Evolutionary conservation across 2,797 vertebrate species (phyloP).

Genomic region (Galago senegalensis): DNA sequence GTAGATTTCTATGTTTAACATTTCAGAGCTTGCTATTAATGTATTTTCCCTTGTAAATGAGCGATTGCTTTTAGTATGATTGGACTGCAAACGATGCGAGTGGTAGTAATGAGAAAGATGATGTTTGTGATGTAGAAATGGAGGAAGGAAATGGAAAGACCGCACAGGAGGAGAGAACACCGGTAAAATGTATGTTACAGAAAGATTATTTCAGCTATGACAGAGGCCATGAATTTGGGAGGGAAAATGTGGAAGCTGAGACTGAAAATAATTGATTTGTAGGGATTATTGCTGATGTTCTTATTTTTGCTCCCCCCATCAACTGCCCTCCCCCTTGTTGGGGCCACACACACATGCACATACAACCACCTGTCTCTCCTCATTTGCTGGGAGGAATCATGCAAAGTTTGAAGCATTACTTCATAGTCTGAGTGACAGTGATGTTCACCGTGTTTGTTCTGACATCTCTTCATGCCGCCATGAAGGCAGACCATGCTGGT

Average conservation of each 20-base stretch:
- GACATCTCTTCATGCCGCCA: background rate
- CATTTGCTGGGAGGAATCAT: background rate
- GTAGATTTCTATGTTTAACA: background rate
- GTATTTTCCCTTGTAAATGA: background rate
- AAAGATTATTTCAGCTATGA: background rate
- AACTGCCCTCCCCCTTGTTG: too few relatives aligned
- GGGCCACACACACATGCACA: background rate
- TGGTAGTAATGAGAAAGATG: background rate
- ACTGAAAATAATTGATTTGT: background rate
- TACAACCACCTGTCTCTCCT: background rate
- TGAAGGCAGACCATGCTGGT: background rate
- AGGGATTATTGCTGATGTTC: background rate
- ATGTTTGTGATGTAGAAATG: background rate
- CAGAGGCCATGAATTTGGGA: background rate
- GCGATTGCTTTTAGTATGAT: background rate
- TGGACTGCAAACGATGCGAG: background rate
- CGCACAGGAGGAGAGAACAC: background rate
- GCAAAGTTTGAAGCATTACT: background rate
- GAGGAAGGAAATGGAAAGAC: background rate
- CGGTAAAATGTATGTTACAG: background rate
- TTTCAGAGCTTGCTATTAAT: slow-evolving; percentile 12
- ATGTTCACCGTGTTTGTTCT: background rate
- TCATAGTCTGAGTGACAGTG: background rate
- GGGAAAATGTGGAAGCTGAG: background rate
- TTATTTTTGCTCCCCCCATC: background rate